Conservation (phyloP, 2,888 invertebrate genomes). For the Drosophila nigritarsus region DNA sequence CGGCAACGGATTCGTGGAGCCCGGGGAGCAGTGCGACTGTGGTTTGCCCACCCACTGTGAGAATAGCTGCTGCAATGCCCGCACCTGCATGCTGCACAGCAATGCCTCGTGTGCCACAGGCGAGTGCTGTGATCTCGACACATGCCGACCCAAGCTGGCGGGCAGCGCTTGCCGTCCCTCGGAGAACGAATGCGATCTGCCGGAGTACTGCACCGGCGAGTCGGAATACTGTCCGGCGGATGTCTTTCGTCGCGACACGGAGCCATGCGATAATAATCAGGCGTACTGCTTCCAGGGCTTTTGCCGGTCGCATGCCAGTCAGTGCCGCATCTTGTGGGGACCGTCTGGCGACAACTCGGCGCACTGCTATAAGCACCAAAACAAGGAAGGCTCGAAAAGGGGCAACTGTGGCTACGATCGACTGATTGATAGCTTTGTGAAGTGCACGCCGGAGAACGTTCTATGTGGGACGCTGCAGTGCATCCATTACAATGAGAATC, state of each 20-base stretch:
- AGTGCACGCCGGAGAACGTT: constrained; percentile 90
- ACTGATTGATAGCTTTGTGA: constrained; percentile 89
- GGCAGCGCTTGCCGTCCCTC: constrained; percentile 91
- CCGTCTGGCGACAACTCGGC: constrained; percentile 93
- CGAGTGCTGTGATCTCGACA: constrained; percentile 94
- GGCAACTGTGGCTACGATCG: constrained; percentile 98
- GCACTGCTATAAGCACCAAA: constrained; percentile 92
- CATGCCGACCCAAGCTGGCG: constrained; percentile 85
- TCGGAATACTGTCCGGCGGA: constrained; percentile 97
- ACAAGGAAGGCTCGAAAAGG: constrained; percentile 90
- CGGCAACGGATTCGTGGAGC: constrained; percentile 98
- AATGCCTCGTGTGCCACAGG: constrained; percentile 98
- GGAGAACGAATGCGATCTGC: constrained; percentile 96
- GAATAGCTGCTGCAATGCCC: constrained; percentile 93
- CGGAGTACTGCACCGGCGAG: constrained; percentile 97
- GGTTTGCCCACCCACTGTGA: constrained; percentile 91
- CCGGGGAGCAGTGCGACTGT: constrained; percentile 98
- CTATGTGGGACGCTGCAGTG: constrained; percentile 98
- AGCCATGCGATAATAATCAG: constrained; percentile 90
- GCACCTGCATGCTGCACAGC: constrained; percentile 92
- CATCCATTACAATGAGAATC: constrained; percentile 95
- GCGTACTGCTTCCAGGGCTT: constrained; percentile 96
- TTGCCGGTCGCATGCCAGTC: constrained; percentile 95
- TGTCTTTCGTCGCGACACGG: constrained; percentile 95
- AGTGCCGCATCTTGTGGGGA: constrained; percentile 97